Percentiles rank a stretch among this genome's conserved stretches.
Conservation (phyloP, 2,888 invertebrate genomes). For the Dioctria linearis region DNA sequence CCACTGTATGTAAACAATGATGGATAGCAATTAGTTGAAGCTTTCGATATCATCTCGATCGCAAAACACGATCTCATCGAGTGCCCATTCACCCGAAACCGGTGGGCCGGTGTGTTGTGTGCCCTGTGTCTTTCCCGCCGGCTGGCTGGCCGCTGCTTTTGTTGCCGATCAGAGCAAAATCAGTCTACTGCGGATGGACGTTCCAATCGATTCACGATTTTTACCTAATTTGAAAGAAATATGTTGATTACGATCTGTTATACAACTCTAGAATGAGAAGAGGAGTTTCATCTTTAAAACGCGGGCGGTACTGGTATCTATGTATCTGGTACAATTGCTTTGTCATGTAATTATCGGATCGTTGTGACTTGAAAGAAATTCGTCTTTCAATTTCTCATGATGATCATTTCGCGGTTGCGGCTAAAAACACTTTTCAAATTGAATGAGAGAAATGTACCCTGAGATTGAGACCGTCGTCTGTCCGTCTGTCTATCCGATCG, state of each 20-base stretch:
- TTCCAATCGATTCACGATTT: constrained; percentile 50
- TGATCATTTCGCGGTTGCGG: not conserved
- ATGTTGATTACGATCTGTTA: constrained; percentile 55
- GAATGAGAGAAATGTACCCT: constrained; percentile 15
- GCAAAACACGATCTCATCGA: constrained; percentile 54
- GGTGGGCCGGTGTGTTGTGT: not conserved
- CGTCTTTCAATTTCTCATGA: constrained; percentile 33
- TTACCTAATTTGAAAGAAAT: constrained; percentile 53
- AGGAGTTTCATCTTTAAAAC: constrained; percentile 36
- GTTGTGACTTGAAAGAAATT: constrained; percentile 25
- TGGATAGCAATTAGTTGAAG: constrained; percentile 53
- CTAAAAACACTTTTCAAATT: constrained; percentile 27
- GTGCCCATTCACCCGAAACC: constrained; percentile 48
- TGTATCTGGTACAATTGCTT: constrained; percentile 46
- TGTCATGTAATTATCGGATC: constrained; percentile 52
- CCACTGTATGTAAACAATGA: constrained; percentile 50
- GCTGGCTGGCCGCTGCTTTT: no score
- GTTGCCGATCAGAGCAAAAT: constrained; percentile 11
- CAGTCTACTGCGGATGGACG: constrained; percentile 10
- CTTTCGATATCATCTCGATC: constrained; percentile 52
- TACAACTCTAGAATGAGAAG: constrained; percentile 47
- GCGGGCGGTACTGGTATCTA: constrained; percentile 21
- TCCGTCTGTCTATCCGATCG: constrained; percentile 7
- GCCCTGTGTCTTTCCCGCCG: constrained; percentile 22
- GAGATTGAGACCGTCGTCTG: not conserved